phyloP scores from a whole-genome alignment of 2,797 vertebrate genomes.

The Eospalax fontanierii region DNA sequence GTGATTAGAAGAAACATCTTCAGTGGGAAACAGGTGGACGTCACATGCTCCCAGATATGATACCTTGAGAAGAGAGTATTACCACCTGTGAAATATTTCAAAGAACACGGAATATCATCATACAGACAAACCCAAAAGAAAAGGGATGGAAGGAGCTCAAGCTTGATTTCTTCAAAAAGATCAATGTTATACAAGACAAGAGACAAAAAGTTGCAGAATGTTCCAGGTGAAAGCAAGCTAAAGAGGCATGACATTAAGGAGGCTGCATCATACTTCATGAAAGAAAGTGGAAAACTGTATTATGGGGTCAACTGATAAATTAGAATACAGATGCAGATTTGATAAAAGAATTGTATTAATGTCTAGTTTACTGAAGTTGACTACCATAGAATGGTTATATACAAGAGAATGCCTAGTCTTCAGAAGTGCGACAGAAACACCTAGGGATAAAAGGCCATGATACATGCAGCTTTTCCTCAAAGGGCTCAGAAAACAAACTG shows the following conservation, averaged over 20 bases:
- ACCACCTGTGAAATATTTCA: neutral
- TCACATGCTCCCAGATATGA: neutral
- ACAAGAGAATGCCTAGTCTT: neutral
- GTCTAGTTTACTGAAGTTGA: constrained; percentile 1
- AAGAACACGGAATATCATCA: neutral
- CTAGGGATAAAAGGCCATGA: neutral
- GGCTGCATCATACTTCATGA: neutral
- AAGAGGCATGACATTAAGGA: neutral
- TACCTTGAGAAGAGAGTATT: neutral
- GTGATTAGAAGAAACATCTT: neutral
- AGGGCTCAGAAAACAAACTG: constrained; percentile 32
- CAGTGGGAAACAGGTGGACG: neutral
- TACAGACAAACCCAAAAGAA: neutral
- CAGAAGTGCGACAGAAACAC: constrained; percentile 2
- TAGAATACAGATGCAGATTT: neutral
- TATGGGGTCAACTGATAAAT: neutral
- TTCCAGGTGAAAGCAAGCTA: constrained; percentile 21
- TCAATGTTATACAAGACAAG: too few species aligned
- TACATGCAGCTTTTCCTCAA: constrained; percentile 8
- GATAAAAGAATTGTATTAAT: neutral
- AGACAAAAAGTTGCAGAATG: neutral
- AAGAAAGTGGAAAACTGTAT: neutral
- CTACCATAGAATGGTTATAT: neutral
- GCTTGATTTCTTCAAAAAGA: neutral
- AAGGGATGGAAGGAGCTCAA: neutral